These are phyloP conservation scores for Eupristina koningsbergeri DNA, from an alignment of 1,140 invertebrate species.

Conservation along the genomic window DNA sequence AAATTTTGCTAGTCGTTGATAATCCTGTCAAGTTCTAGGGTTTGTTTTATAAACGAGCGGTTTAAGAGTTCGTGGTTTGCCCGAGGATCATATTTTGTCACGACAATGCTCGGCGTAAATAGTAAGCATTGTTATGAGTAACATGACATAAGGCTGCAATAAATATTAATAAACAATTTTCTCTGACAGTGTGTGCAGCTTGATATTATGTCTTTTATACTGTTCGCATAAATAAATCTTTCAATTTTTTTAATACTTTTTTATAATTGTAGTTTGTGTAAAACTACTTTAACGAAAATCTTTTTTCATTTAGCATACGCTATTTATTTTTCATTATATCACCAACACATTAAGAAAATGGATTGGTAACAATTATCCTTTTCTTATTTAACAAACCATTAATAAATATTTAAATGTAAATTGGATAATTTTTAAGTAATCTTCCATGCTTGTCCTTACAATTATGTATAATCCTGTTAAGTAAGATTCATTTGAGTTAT, in stretches of 20 bases:
- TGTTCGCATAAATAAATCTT: not conserved
- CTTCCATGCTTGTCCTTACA: too few relatives aligned
- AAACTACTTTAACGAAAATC: too few relatives aligned
- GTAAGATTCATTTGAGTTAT: too few relatives aligned
- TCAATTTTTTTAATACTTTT: too few relatives aligned
- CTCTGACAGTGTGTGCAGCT: not conserved
- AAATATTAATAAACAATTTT: slow-evolving; percentile 16
- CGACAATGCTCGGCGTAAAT: too few relatives aligned
- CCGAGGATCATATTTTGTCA: slow-evolving; percentile 7
- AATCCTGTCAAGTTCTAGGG: not conserved
- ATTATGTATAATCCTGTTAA: too few relatives aligned
- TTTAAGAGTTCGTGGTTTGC: not conserved
- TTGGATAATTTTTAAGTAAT: too few relatives aligned
- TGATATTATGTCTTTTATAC: not conserved
- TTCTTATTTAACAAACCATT: not conserved
- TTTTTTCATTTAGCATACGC: not conserved
- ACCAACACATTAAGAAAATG: not conserved
- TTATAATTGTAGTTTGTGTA: too few relatives aligned
- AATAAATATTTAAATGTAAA: too few relatives aligned
- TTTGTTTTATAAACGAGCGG: slow-evolving; percentile 11
- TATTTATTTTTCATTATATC: not conserved
- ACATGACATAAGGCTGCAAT: not conserved
- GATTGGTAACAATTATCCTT: not conserved
- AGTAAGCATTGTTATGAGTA: slow-evolving; percentile 27
- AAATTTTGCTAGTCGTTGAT: not conserved